Percentiles rank a stretch among this genome's conserved stretches.
These are phyloP conservation scores for Spondyliosoma cantharus DNA, from an alignment of 2,797 vertebrate species.

Conservation along the genomic window DNA sequence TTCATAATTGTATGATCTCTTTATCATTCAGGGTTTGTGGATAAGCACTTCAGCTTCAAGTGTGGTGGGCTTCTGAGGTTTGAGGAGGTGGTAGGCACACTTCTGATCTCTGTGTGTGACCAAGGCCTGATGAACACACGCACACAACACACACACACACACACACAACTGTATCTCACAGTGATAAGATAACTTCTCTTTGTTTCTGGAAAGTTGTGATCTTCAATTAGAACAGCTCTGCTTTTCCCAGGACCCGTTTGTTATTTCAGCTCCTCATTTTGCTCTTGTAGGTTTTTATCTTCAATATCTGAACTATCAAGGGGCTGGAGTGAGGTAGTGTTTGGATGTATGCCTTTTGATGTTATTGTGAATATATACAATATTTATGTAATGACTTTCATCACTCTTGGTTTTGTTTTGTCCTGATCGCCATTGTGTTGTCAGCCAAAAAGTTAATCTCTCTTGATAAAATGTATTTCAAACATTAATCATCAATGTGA, in stretches of 20 bases:
- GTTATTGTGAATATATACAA: background rate
- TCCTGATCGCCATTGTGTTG: background rate
- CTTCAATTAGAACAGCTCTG: conserved; percentile 60
- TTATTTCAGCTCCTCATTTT: conserved; percentile 14
- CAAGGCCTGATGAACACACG: conserved; percentile 17
- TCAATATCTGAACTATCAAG: background rate
- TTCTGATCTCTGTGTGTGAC: conserved; percentile 26
- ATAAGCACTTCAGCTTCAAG: conserved; percentile 32
- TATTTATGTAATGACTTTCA: conserved; percentile 4
- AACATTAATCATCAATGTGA: background rate
- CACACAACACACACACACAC: conserved; percentile 22
- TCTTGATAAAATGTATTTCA: background rate
- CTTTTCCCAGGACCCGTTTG: conserved; percentile 60
- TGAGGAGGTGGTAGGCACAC: conserved; percentile 27
- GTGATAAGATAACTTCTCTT: conserved; percentile 64
- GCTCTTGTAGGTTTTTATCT: background rate
- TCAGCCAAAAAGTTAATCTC: conserved; percentile 10
- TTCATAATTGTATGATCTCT: conserved; percentile 61
- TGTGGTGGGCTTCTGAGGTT: conserved; percentile 34
- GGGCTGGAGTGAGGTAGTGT: background rate
- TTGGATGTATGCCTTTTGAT: background rate
- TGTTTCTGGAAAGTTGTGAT: conserved; percentile 39
- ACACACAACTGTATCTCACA: conserved; percentile 31
- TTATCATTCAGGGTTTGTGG: conserved; percentile 45
- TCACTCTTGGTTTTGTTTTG: background rate